Evolutionary conservation across 2,797 vertebrate species (phyloP).

Genomic region (Mormyrops attenuatus): DNA sequence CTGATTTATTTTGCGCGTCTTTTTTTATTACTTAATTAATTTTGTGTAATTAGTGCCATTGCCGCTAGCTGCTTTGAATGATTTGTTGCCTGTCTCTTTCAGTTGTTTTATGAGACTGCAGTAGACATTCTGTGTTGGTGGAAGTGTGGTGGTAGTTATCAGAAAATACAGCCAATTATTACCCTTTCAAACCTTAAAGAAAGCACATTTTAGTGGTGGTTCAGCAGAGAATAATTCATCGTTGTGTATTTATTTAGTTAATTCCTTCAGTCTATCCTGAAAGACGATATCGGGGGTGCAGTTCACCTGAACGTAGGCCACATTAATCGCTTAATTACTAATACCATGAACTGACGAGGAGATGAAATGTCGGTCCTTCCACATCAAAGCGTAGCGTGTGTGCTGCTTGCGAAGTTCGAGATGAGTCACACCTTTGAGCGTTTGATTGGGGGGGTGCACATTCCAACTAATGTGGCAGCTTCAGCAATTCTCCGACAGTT

Average conservation of each 20-base stretch:
- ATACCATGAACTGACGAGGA: background rate
- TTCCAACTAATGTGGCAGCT: constrained; percentile 33
- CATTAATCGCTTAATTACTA: constrained; percentile 4
- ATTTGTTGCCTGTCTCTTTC: background rate
- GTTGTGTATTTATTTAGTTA: background rate
- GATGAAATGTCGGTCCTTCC: constrained; percentile 37
- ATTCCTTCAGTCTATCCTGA: background rate
- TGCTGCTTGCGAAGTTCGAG: constrained; percentile 50
- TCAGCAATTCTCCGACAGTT: background rate
- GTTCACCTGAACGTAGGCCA: constrained; percentile 1
- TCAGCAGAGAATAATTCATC: background rate
- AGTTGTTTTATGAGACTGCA: background rate
- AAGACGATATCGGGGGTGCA: background rate
- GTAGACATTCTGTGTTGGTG: background rate
- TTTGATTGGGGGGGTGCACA: constrained; percentile 17
- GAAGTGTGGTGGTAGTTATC: background rate
- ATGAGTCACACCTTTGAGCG: constrained; percentile 52
- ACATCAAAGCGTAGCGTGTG: constrained; percentile 60
- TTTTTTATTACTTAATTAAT: background rate
- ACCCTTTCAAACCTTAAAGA: background rate
- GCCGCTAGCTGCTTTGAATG: background rate
- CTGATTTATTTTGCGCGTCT: background rate
- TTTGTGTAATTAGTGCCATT: background rate
- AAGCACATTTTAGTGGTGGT: background rate
- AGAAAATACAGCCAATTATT: background rate